phyloP scores from a whole-genome alignment of 2,113 vertebrate species.

The Takifugu flavidus region DNA sequence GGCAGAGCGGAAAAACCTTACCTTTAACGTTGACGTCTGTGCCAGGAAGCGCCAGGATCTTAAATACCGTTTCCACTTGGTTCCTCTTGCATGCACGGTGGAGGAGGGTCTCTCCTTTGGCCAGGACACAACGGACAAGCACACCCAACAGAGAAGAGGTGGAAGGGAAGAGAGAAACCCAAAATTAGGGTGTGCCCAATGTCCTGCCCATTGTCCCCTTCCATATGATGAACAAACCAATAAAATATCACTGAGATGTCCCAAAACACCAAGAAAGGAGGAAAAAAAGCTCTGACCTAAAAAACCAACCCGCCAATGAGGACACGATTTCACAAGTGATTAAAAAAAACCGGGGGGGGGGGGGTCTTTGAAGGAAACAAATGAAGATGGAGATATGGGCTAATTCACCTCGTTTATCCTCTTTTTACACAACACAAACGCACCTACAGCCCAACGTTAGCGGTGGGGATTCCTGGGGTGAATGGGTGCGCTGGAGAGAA shows the following conservation, averaged over 20 bases:
- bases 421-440: slow-evolving; percentile 34
- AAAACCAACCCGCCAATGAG: slow-evolving; percentile 59
- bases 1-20: slow-evolving; percentile 71
- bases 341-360: slow-evolving; percentile 45
- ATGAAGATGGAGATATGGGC: slow-evolving; percentile 40
- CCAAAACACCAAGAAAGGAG: slow-evolving; percentile 34
- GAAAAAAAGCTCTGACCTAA: slow-evolving; percentile 53
- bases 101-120: slow-evolving; percentile 89
- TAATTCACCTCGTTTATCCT: slow-evolving; percentile 41
- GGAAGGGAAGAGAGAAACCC: slow-evolving; percentile 61
- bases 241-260: slow-evolving; percentile 49
- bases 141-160: slow-evolving; percentile 53
- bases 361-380: slow-evolving; percentile 49
- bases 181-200: slow-evolving; percentile 69
- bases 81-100: slow-evolving; percentile 92
- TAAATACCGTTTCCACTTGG: slow-evolving; percentile 86
- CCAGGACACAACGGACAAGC: slow-evolving; percentile 67
- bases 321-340: slow-evolving; percentile 58
- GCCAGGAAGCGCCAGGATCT: slow-evolving; percentile 84
- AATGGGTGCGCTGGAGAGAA: slow-evolving; percentile 34
- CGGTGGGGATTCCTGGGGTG: slow-evolving; percentile 25
- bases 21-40: slow-evolving; percentile 90
- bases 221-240: slow-evolving; percentile 46
- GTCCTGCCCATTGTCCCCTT: slow-evolving; percentile 60
- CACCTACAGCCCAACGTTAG: slow-evolving; percentile 40